phyloP scores from a whole-genome alignment of 92 coral and sea anemone species.

The Epizoanthus scotinus region DNA sequence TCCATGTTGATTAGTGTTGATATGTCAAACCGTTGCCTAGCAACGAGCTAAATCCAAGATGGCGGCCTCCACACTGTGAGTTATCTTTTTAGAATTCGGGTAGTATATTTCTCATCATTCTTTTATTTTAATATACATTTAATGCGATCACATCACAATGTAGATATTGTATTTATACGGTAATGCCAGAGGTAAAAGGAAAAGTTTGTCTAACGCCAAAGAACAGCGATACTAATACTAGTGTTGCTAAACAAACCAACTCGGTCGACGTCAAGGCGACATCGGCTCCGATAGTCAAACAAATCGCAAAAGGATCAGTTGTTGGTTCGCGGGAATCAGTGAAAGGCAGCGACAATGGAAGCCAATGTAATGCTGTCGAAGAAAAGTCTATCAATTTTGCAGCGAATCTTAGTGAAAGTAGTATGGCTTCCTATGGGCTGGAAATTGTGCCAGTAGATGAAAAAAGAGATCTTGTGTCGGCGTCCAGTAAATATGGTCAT shows the following conservation, averaged over 20 bases:
- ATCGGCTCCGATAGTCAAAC: background rate
- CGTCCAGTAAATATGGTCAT: constrained; percentile 42
- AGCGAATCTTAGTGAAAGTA: background rate
- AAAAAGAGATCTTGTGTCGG: constrained; percentile 42
- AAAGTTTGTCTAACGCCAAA: constrained; percentile 2
- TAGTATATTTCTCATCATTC: background rate
- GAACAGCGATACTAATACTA: background rate
- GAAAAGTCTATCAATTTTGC: constrained; percentile 8
- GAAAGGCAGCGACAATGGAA: background rate
- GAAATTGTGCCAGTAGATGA: constrained; percentile 50
- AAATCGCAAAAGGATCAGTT: background rate
- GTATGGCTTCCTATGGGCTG: constrained; percentile 13
- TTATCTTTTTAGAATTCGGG: background rate
- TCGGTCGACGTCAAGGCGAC: background rate
- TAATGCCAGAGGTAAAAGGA: constrained; percentile 24
- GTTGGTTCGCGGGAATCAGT: background rate
- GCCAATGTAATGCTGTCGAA: background rate
- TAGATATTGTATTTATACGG: background rate
- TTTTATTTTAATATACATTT: background rate
- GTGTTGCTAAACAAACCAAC: background rate
- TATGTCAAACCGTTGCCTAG: constrained; percentile 49
- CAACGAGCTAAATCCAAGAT: constrained; percentile 63
- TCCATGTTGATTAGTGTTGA: background rate
- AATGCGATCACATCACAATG: too few relatives aligned
- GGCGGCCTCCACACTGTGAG: constrained; percentile 56